A percentile compares a stretch with the other conserved stretches of the same genome.
Conservation (phyloP, 2,888 invertebrate genomes). For the Anaspis maculata region DNA sequence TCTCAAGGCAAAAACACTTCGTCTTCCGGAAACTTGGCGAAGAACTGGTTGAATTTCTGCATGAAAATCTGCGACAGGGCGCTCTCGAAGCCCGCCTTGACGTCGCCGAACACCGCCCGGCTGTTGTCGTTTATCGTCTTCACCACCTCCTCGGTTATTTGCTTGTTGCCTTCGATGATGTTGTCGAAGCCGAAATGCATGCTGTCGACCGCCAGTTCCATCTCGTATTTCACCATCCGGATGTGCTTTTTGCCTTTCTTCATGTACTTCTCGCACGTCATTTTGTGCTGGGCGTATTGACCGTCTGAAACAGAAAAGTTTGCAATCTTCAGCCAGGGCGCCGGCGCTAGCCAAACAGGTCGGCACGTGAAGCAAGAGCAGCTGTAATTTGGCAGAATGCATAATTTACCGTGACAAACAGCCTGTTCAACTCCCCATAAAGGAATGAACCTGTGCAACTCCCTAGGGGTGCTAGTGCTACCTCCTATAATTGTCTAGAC, state of each 20-base stretch:
- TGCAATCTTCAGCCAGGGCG: too few relatives aligned
- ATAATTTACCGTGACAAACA: too few relatives aligned
- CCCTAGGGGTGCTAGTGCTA: too few relatives aligned
- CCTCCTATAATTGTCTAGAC: too few relatives aligned
- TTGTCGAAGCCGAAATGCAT: constrained; percentile 22
- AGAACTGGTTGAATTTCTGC: constrained; percentile 19
- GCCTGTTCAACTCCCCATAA: too few relatives aligned
- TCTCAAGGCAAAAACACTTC: constrained; percentile 22
- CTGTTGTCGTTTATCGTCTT: constrained; percentile 28
- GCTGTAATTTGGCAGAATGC: too few relatives aligned
- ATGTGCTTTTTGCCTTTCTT: constrained; percentile 25
- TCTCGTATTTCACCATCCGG: constrained; percentile 28
- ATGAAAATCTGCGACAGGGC: constrained; percentile 19
- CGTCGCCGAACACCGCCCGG: constrained; percentile 24
- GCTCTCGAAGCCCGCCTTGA: constrained; percentile 21
- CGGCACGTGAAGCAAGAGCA: too few relatives aligned
- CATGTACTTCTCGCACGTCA: constrained; percentile 22
- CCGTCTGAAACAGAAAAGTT: too few relatives aligned
- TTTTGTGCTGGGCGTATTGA: too few relatives aligned
- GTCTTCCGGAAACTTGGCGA: constrained; percentile 24
- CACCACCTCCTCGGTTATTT: constrained; percentile 22
- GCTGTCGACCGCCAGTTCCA: constrained; percentile 51
- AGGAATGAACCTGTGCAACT: too few relatives aligned
- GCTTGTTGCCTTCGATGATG: constrained; percentile 26
- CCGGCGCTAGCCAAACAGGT: too few relatives aligned